Evolutionary conservation across 2,113 vertebrate genomes (phyloP).

Genomic region (Oplegnathus fasciatus): DNA sequence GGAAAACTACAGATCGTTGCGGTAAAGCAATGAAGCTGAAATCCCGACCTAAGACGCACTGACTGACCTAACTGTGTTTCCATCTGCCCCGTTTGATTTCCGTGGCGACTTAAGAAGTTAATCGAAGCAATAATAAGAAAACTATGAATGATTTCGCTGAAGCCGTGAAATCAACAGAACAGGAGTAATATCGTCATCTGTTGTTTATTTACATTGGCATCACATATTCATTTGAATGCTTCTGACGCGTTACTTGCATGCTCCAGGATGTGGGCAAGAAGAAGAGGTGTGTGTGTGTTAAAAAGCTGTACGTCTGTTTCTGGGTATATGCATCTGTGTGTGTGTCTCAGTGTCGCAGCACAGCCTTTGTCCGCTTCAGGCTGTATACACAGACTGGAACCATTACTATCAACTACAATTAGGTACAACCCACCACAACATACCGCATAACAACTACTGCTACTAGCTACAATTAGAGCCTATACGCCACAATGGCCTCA

Average conservation of each 20-base stretch:
- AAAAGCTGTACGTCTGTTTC: not conserved
- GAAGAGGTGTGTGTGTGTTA: constrained; percentile 27
- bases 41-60: constrained; percentile 59
- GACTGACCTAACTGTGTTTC: constrained; percentile 71
- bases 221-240: constrained; percentile 21
- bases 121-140: constrained; percentile 19
- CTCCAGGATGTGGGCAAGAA: constrained; percentile 32
- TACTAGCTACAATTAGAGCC: constrained; percentile 80
- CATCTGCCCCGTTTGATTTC: constrained; percentile 45
- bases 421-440: constrained; percentile 78
- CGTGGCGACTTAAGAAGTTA: constrained; percentile 21
- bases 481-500: constrained; percentile 67
- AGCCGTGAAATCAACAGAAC: constrained; percentile 13
- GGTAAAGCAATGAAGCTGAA: constrained; percentile 75
- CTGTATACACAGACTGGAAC: constrained; percentile 82
- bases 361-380: constrained; percentile 69
- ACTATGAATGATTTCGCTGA: not conserved
- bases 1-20: constrained; percentile 81
- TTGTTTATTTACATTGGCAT: constrained; percentile 5
- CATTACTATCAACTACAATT: constrained; percentile 85
- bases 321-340: constrained; percentile 19
- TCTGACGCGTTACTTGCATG: not conserved
- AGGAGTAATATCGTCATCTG: not conserved
- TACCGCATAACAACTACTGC: constrained; percentile 80
- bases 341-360: constrained; percentile 44